Base-by-base conservation (phyloP, 2,113 vertebrate species). In the Gobio gobio region DNA sequence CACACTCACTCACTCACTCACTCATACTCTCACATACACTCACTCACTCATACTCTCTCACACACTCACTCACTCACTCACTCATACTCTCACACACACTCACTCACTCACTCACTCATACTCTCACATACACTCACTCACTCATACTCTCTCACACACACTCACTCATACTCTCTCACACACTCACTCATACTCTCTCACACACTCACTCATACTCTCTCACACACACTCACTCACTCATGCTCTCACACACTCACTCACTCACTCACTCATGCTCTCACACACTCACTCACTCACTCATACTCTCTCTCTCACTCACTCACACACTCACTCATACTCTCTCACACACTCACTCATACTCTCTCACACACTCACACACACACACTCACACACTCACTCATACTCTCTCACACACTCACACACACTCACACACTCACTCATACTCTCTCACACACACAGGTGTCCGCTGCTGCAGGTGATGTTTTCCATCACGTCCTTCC, bases 341-440 rank as follows among this genome's bases (percentile, higher is more conserved):
- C n/a, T n/a, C n/a, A n/a, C n/a, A n/a, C n/a, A n/a, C n/a, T n/a
- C 89, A 89, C 86, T 91, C 88, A 90, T 88, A 88, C 81, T 81
- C 20, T 1, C 18, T 20, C 83, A 78, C 86, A 59, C 76, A 86
- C 63, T 22, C 83, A 29, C 40, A 77, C 82, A 81, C 51, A 43
- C 33, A 18, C 29, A 36, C 45, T 47, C 89, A 89, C 89, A n/a
- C n/a, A n/a, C n/a, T n/a, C n/a, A n/a, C n/a, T n/a, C n/a, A n/a
- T n/a, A 88, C 81, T 81, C 20, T 1, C 18, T 20, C 83, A 78
- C 86, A 59, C 76, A 86, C 63, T 22, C 83, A 29, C 40, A 77
- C 82, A 81, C 51, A 43, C 33, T 8, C 29, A 36, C 45, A n/a
- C n/a, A n/a, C n/a, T n/a, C 89, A 89, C 86, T 91, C 88, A 90